Conservation (phyloP, 2,797 vertebrate genomes). For the Megaceryle alcyon region DNA sequence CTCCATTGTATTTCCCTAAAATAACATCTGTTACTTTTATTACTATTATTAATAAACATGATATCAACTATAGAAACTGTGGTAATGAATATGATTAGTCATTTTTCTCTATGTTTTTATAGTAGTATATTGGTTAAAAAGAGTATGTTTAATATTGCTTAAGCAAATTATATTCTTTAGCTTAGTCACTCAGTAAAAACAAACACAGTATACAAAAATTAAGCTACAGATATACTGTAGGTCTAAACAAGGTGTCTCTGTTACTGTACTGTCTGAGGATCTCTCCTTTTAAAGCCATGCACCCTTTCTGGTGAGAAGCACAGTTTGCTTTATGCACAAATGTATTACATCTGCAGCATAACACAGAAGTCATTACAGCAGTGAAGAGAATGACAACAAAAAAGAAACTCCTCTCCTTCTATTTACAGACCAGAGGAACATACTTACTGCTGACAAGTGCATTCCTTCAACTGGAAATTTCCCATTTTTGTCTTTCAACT, state of each 20-base stretch:
- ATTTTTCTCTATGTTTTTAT: not conserved
- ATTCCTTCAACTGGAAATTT: not conserved
- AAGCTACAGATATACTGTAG: not conserved
- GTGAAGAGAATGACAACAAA: not conserved
- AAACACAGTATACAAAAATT: not conserved
- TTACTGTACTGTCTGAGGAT: not conserved
- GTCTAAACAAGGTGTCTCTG: not conserved
- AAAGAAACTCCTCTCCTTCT: not conserved
- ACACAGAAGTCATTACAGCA: not conserved
- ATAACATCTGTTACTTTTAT: not conserved
- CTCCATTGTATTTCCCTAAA: constrained; percentile 63
- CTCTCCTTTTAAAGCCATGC: not conserved
- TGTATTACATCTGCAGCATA: not conserved
- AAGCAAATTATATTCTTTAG: not conserved
- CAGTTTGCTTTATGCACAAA: not conserved
- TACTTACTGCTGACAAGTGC: not conserved
- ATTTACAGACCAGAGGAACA: not conserved
- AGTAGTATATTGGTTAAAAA: not conserved
- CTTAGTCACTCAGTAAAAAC: not conserved
- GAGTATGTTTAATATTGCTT: not conserved
- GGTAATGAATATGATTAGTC: not conserved
- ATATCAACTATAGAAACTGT: not conserved
- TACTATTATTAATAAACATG: not conserved
- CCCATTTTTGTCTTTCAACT: not conserved
- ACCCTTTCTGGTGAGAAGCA: not conserved